phyloP scores from a whole-genome alignment of 35 echinoderm and acorn worm species.

The Nesometra sesokonis region DNA sequence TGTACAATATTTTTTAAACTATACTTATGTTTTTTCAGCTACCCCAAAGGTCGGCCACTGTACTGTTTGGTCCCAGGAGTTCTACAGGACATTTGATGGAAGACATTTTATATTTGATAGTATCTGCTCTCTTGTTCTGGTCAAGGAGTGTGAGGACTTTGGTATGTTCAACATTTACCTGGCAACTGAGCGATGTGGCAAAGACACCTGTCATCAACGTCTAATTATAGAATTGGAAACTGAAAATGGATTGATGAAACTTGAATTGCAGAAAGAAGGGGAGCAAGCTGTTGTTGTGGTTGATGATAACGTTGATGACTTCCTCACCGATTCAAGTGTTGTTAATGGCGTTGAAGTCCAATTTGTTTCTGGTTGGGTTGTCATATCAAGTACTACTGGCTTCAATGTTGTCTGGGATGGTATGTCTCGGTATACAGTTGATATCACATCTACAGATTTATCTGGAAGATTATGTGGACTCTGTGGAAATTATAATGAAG shows the following conservation, averaged over 20 bases:
- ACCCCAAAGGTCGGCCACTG: constrained; percentile 6
- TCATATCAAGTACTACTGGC: constrained; percentile 44
- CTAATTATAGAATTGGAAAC: not conserved
- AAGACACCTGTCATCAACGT: not conserved
- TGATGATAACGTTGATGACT: not conserved
- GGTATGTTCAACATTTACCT: not conserved
- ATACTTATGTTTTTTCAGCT: not conserved
- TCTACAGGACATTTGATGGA: constrained; percentile 83
- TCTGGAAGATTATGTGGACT: constrained; percentile 30
- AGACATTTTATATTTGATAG: constrained; percentile 47
- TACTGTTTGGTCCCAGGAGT: constrained; percentile 54
- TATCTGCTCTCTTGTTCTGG: constrained; percentile 38
- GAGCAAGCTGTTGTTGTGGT: not conserved
- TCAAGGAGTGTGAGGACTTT: not conserved
- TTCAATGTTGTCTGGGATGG: constrained; percentile 57
- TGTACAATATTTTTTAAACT: too few relatives aligned
- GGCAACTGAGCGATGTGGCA: not conserved
- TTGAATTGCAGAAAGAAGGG: not conserved
- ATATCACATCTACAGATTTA: constrained; percentile 28
- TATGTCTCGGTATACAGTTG: constrained; percentile 13
- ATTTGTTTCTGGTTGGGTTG: constrained; percentile 30
- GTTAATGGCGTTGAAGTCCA: constrained; percentile 30
- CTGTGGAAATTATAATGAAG: constrained; percentile 55
- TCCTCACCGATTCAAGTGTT: constrained; percentile 11
- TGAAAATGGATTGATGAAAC: not conserved